phyloP scores from a whole-genome alignment of 2,888 invertebrate species.

The Ochlodes sylvanus region DNA sequence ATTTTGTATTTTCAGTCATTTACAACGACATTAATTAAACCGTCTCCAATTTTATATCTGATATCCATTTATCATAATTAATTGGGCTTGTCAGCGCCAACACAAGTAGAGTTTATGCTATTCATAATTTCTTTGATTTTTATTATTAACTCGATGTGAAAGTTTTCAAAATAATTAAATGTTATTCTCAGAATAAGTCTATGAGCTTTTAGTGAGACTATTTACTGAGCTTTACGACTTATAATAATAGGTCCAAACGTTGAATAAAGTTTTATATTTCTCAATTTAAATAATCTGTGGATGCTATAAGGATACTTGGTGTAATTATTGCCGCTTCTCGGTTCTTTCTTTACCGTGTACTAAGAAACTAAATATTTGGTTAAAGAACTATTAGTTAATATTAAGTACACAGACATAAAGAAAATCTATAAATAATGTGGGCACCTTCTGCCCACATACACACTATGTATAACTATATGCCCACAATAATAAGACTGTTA shows the following conservation, averaged over 20 bases:
- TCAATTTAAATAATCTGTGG: conserved; percentile 25
- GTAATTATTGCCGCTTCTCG: not conserved
- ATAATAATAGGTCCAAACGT: conserved; percentile 24
- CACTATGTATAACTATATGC: no score
- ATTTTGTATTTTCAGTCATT: not conserved
- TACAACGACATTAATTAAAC: not conserved
- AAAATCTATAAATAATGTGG: no score
- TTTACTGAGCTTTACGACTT: conserved; percentile 12
- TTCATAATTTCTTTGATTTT: not conserved
- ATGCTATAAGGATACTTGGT: conserved; percentile 1
- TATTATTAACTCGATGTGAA: not conserved
- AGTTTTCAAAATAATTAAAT: no score
- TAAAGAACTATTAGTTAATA: not conserved
- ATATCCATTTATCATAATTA: not conserved
- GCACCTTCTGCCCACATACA: no score
- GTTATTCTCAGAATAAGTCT: not conserved
- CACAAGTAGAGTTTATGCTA: not conserved
- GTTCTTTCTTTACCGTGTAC: no score
- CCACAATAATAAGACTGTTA: no score
- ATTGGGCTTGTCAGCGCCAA: not conserved
- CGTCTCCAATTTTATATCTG: not conserved
- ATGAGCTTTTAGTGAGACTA: not conserved
- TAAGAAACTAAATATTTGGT: no score
- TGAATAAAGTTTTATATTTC: conserved; percentile 22
- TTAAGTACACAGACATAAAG: no score